These are phyloP conservation scores for Ctenopoma multispine DNA, from an alignment of 2,797 vertebrate species.

Conservation along the genomic window DNA sequence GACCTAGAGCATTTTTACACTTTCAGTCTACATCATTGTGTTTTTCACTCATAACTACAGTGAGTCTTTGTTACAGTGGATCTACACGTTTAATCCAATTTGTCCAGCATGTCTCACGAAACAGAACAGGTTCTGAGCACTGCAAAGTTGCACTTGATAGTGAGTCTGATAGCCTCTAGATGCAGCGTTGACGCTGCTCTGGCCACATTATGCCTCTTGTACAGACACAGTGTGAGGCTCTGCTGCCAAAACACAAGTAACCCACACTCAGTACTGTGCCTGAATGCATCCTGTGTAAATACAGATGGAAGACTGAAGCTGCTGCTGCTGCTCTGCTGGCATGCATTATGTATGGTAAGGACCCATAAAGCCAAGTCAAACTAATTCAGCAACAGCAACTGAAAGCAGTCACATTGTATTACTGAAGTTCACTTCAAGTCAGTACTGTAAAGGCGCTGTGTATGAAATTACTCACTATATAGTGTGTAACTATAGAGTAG, in stretches of 20 bases:
- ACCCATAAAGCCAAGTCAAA: constrained; percentile 2
- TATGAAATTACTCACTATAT: background rate
- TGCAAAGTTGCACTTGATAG: too few relatives aligned
- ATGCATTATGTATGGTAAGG: background rate
- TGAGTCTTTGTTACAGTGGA: too few relatives aligned
- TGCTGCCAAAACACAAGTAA: background rate
- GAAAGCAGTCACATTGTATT: background rate
- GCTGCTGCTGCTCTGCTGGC: background rate
- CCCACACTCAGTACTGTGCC: background rate
- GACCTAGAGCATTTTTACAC: background rate
- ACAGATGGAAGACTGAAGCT: background rate
- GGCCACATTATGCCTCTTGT: too few relatives aligned
- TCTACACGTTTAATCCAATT: background rate
- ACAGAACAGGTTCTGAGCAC: background rate
- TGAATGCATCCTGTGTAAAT: background rate
- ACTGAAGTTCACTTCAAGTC: background rate
- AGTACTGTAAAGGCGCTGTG: background rate
- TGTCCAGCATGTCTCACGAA: background rate
- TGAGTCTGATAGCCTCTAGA: too few relatives aligned
- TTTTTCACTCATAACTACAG: background rate
- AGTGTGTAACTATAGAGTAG: background rate
- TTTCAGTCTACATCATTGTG: background rate
- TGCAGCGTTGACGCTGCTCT: too few relatives aligned
- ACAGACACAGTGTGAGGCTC: background rate
- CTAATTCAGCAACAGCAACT: background rate